Evolutionary conservation across 2,888 invertebrate species (phyloP).

Genomic region (Scaptomyza tumidula): DNA sequence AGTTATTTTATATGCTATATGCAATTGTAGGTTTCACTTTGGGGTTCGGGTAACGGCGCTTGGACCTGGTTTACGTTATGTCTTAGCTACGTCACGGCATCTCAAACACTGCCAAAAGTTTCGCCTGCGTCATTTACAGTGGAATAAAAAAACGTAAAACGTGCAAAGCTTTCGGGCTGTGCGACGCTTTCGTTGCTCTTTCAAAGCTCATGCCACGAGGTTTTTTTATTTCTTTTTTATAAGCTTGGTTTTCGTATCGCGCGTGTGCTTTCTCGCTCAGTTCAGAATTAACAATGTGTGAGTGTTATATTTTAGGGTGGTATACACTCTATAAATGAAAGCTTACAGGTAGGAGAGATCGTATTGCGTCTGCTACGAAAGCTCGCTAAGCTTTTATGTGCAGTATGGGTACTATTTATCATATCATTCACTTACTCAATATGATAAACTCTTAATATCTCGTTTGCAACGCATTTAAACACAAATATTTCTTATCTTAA

Average conservation of each 20-base stretch:
- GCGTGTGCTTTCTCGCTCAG: constrained; percentile 24
- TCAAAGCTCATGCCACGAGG: constrained; percentile 37
- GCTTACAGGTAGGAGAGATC: constrained; percentile 36
- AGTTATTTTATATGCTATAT: neutral
- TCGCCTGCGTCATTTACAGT: constrained; percentile 55
- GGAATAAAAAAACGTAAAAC: constrained; percentile 43
- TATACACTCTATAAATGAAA: constrained; percentile 13
- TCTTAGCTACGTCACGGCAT: constrained; percentile 63
- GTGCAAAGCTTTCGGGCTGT: constrained; percentile 41
- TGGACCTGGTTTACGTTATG: constrained; percentile 40
- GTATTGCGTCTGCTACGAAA: constrained; percentile 14
- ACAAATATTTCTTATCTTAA: constrained; percentile 48
- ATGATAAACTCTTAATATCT: constrained; percentile 15
- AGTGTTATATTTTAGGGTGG: constrained; percentile 33
- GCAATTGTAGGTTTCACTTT: constrained; percentile 7
- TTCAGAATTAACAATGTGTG: neutral
- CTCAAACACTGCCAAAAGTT: constrained; percentile 62
- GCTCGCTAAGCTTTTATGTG: constrained; percentile 34
- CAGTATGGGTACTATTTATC: neutral
- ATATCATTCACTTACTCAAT: neutral
- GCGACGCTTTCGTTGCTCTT: constrained; percentile 47
- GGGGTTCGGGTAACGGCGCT: constrained; percentile 2
- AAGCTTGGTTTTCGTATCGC: constrained; percentile 54
- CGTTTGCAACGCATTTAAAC: constrained; percentile 6
- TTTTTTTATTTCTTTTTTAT: constrained; percentile 27